phyloP scores from a whole-genome alignment of 2,113 vertebrate species.

The Burhinus bistriatus region DNA sequence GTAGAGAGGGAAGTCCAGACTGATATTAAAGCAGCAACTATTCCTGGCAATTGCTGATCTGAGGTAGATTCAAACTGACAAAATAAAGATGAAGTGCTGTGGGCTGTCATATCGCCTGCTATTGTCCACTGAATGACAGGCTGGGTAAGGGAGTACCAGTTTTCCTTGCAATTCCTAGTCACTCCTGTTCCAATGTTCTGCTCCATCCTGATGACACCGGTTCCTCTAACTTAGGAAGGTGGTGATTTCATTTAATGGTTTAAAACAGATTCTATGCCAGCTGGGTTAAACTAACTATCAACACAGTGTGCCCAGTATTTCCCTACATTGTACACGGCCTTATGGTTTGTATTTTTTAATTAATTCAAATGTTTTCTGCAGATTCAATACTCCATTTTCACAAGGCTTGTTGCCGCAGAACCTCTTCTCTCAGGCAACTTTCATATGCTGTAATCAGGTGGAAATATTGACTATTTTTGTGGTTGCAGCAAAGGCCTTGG shows the following conservation, averaged over 20 bases:
- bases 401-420: background rate
- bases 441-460: background rate
- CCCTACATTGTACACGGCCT: rapidly evolving
- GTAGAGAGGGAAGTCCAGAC: background rate
- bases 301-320: background rate
- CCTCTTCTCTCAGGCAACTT: background rate
- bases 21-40: background rate
- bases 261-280: background rate
- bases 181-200: background rate
- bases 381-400: background rate
- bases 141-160: background rate
- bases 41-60: background rate
- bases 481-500: background rate
- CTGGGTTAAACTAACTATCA: background rate
- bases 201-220: background rate
- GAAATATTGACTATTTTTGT: background rate
- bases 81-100: background rate
- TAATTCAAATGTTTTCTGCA: background rate
- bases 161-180: background rate
- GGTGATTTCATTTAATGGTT: background rate
- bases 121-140: background rate
- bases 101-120: background rate
- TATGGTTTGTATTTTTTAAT: background rate
- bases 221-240: background rate
- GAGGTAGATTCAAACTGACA: background rate